Base-by-base conservation (phyloP, 2,888 invertebrate species). In the Bombylius discolor region DNA sequence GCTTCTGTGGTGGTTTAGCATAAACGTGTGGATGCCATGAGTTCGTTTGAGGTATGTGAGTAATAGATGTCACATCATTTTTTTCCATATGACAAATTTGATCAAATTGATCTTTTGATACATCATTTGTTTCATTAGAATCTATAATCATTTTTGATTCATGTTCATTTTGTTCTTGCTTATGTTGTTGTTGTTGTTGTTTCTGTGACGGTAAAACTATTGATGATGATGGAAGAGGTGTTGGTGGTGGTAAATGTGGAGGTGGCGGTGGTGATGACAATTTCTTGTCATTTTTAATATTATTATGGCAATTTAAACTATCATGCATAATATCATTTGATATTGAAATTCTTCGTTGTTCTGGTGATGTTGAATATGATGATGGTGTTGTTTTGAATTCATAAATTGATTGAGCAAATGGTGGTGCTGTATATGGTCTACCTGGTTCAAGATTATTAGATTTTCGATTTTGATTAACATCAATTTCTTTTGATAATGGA, bases 11-110 rank as follows among this genome's bases (percentile, higher is more conserved):
- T 12, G 89, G 85, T 64, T 85, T 85, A 4, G 83, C 86, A 70
- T 93, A 93, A 32, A 92, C 88, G 71, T 93, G 93, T 44, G 90
- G 87, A 76, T 92, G 93, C 92, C 93, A 93, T 46, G 88, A 74
- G 33, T 71, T 65, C 7, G 55, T 59, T 34, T 51, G 14, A 42
- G 50, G 9, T 52, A 54, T 23, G 8, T 55, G 45, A 13, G 55
- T 55, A 6, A 39, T 47, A 3, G 52, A 47, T 5, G 51, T 53
- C 13, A 54, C 34, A 36, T 52, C 47, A 34, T 48, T 55, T 14
- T 5, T 51, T n/a, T 33, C 12, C 3, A 33, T 5, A 14, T 47
- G 6, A 55, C n/a, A 45, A 45, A 47, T 47, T 47, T 32, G 47
- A 39, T 47, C 13, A 31, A 11, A n/a, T 14, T 36, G 32, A 14